Base-by-base conservation (phyloP, 1,140 invertebrate genomes). In the Bombus waltoni region DNA sequence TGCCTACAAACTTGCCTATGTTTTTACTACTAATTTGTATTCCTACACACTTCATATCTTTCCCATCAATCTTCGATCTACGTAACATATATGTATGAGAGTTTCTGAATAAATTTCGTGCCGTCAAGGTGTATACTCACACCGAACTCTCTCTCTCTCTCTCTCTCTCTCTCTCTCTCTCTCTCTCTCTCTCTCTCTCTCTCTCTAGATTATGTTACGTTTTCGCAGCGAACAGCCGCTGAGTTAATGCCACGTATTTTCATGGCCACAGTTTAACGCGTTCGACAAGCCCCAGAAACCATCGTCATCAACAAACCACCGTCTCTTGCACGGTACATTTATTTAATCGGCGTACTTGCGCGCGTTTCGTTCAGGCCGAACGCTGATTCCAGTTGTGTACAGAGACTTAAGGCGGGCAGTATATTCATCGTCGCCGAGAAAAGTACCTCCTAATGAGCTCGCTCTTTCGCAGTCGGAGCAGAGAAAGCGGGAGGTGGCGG, bases 401-500 rank as follows among this genome's bases (percentile, higher is more conserved):
- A 18, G 13, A 10, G 32, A 5, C 57, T 57, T 73, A 42, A 68
- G 75, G 42, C 22, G 38, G 38, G 44, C 22, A 38, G 70, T 73
- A 35, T 80, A 62, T 57, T 74, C 84, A 72, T 53, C 44, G 32
- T n/a, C 65, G 65, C 44, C 1, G 47, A 71, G 73, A 89, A 86
- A 84, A 81, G 81, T 68, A 76, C 62, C 79, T 59, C 70, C 62
- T 84, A 89, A 90, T 81, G 85, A 90, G 85, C 74, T 87, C 57
- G 77, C 53, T 89, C 81, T 84, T 87, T 87, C 35, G 76, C 73
- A 75, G 32, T 38, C 71, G 86, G 25, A 42, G 22, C 68, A 44
- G 32, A 78, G 73, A 59, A 77, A 82, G 77, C 18, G 22, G 3
- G 38, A 4, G 68, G 66, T 15, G 59, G 78, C 44, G 79, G 82